Evolutionary conservation across 2,113 vertebrate species (phyloP).

Genomic region (Pardalotus punctatus): DNA sequence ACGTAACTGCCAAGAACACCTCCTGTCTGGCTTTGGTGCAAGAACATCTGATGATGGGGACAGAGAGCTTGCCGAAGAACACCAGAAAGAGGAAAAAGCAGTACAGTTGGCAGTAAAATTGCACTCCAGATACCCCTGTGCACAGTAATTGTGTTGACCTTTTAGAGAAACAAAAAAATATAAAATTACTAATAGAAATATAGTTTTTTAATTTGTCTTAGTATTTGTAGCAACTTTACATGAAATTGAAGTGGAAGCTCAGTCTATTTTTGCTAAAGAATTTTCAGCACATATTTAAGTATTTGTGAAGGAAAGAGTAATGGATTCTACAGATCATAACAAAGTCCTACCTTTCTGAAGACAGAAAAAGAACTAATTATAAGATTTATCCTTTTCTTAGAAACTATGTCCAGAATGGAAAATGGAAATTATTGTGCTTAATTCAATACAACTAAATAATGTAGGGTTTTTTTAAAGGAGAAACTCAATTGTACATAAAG

Average conservation of each 20-base stretch:
- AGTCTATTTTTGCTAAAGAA: background rate
- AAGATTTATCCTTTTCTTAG: background rate
- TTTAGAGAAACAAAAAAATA: background rate
- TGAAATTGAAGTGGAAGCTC: background rate
- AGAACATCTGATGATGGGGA: background rate
- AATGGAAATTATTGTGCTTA: background rate
- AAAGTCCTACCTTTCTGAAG: background rate
- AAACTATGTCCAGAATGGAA: background rate
- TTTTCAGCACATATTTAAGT: background rate
- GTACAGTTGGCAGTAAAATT: slow-evolving; percentile 3
- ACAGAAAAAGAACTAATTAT: background rate
- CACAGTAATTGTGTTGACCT: slow-evolving; percentile 5
- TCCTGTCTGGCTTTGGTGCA: slow-evolving; percentile 10
- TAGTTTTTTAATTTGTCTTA: background rate
- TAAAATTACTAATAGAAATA: background rate
- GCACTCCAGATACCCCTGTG: slow-evolving; percentile 1
- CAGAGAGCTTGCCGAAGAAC: background rate
- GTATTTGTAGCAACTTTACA: background rate
- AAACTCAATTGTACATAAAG: background rate
- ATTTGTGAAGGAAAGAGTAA: background rate
- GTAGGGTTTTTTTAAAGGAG: background rate
- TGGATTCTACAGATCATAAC: background rate
- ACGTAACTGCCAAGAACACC: slow-evolving; percentile 31
- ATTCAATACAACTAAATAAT: background rate
- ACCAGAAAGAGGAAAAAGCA: background rate